phyloP scores from a whole-genome alignment of 2,113 vertebrate species.

The Regulus satrapa region DNA sequence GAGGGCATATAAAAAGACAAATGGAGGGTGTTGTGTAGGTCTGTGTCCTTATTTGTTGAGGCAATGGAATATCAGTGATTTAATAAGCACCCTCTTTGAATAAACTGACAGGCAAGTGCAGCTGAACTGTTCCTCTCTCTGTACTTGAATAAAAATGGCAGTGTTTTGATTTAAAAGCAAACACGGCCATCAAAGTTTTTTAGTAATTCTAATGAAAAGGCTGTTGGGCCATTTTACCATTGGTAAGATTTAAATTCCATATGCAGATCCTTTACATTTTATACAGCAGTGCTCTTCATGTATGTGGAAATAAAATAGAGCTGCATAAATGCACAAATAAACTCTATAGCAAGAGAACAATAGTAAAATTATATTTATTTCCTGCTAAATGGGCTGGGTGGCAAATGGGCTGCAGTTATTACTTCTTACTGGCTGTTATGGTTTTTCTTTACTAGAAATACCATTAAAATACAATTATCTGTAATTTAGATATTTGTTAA shows the following conservation, averaged over 20 bases:
- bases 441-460: background rate
- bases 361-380: background rate
- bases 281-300: background rate
- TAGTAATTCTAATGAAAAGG: background rate
- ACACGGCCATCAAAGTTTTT: background rate
- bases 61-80: background rate
- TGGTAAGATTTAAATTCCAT: background rate
- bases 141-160: background rate
- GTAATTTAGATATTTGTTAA: background rate
- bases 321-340: background rate
- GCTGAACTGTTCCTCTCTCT: background rate
- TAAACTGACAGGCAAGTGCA: background rate
- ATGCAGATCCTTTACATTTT: background rate
- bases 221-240: background rate
- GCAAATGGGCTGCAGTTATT: background rate
- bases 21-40: background rate
- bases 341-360: background rate
- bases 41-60: background rate
- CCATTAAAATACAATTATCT: background rate
- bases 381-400: background rate
- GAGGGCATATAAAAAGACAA: background rate
- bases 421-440: background rate
- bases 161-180: slow-evolving; percentile 12
- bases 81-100: background rate
- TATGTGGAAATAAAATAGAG: background rate